phyloP scores from a whole-genome alignment of 1,140 invertebrate species.

The Zophobas atratus region DNA sequence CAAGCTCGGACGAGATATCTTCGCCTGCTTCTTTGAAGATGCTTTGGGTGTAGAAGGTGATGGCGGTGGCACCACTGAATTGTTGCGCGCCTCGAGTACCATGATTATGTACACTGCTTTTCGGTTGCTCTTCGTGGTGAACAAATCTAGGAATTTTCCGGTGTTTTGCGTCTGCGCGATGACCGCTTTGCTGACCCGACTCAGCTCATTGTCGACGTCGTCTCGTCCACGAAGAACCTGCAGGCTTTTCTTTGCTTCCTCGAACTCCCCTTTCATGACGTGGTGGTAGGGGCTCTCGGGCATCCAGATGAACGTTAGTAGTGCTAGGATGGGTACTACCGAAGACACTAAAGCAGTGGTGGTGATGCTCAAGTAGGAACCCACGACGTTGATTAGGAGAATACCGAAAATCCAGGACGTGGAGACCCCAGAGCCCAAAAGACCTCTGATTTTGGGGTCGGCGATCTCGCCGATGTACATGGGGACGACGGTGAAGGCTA shows the following conservation, averaged over 20 bases:
- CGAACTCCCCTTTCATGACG: conserved; percentile 71
- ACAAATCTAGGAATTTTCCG: conserved; percentile 72
- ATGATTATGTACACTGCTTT: conserved; percentile 77
- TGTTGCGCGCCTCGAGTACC: conserved; percentile 81
- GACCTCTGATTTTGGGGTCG: conserved; percentile 77
- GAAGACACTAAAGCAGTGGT: conserved; percentile 74
- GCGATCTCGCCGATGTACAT: conserved; percentile 80
- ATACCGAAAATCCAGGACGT: conserved; percentile 73
- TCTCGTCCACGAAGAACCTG: conserved; percentile 74
- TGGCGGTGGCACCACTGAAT: conserved; percentile 81
- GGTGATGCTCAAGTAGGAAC: conserved; percentile 74
- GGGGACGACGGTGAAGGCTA: conserved; percentile 76
- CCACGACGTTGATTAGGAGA: conserved; percentile 78
- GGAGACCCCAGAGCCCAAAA: conserved; percentile 57
- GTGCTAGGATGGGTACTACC: conserved; percentile 73
- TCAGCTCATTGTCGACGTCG: conserved; percentile 75
- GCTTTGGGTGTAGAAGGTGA: conserved; percentile 82
- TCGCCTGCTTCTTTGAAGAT: conserved; percentile 77
- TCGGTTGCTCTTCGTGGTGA: conserved; percentile 72
- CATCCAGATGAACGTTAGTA: conserved; percentile 78
- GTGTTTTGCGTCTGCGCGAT: conserved; percentile 66
- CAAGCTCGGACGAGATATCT: conserved; percentile 59
- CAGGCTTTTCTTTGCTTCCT: conserved; percentile 76
- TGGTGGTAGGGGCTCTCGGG: conserved; percentile 87
- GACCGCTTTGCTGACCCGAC: conserved; percentile 74